These are phyloP conservation scores for Epizoanthus fatuus DNA, from an alignment of 92 coral and sea anemone genomes.

Conservation along the genomic window DNA sequence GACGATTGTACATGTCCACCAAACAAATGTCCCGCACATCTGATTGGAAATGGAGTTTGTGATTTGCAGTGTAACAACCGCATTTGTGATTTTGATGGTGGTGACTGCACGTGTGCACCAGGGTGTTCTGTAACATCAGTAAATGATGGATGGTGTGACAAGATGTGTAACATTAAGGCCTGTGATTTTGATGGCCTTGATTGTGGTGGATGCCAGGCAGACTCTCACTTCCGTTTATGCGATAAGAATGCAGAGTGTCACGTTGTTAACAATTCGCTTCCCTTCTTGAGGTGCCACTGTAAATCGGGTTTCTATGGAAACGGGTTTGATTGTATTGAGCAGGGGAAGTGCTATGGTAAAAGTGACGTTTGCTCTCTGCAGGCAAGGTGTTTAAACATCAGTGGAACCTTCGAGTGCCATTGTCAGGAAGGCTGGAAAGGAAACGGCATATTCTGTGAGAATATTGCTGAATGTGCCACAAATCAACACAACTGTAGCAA, in stretches of 20 bases:
- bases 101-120: conserved; percentile 70
- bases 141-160: conserved; percentile 70
- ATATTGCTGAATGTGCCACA: conserved; percentile 61
- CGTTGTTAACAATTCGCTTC: conserved; percentile 45
- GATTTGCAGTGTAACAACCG: conserved; percentile 59
- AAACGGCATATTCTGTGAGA: conserved; percentile 77
- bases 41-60: conserved; percentile 72
- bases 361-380: conserved; percentile 60
- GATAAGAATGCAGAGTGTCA: conserved; percentile 65
- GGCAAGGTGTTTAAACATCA: conserved; percentile 58
- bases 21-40: conserved; percentile 47
- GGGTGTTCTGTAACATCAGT: conserved; percentile 67
- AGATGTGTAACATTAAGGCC: conserved; percentile 50
- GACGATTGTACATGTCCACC: conserved; percentile 70
- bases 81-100: conserved; percentile 72
- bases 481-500: conserved; percentile 56
- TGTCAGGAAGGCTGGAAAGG: conserved; percentile 74
- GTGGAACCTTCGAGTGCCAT: conserved; percentile 70
- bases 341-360: conserved; percentile 67
- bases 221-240: conserved; percentile 57
- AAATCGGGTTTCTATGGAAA: conserved; percentile 68
- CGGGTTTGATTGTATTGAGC: conserved; percentile 67
- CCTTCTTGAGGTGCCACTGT: conserved; percentile 64
- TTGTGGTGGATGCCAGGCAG: conserved; percentile 74
- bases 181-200: conserved; percentile 76